Percentiles rank a stretch among this genome's conserved stretches.
Evolutionary conservation across 2,797 vertebrate genomes (phyloP).

Genomic region (Eulemur mongoz): DNA sequence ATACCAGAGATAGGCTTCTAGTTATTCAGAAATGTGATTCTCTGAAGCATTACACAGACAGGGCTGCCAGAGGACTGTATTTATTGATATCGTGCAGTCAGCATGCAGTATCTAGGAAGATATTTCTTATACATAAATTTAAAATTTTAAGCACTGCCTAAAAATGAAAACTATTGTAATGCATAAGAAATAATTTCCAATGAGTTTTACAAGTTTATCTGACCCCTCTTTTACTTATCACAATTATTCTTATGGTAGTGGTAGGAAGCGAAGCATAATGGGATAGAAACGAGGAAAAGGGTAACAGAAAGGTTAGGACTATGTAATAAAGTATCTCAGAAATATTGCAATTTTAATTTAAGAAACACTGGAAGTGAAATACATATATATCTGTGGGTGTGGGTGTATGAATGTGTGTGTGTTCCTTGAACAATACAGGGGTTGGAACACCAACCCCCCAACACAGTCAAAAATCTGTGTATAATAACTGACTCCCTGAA

Average conservation of each 20-base stretch:
- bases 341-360: not conserved
- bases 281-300: not conserved
- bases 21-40: not conserved
- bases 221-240: not conserved
- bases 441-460: not conserved
- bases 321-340: not conserved
- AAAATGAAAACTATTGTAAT: not conserved
- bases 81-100: not conserved
- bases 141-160: not conserved
- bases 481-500: not conserved
- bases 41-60: not conserved
- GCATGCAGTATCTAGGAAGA: not conserved
- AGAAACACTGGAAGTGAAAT: not conserved
- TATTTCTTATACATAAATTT: not conserved
- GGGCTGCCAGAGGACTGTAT: not conserved
- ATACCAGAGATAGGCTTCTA: not conserved
- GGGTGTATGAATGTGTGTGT: not conserved
- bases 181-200: not conserved
- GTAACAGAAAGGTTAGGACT: not conserved
- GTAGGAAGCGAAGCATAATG: not conserved
- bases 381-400: not conserved
- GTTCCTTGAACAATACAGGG: not conserved
- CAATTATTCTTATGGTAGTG: not conserved
- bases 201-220: not conserved
- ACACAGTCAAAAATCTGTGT: not conserved